phyloP scores from a whole-genome alignment of 2,113 vertebrate genomes.

The Dicaeum eximium region DNA sequence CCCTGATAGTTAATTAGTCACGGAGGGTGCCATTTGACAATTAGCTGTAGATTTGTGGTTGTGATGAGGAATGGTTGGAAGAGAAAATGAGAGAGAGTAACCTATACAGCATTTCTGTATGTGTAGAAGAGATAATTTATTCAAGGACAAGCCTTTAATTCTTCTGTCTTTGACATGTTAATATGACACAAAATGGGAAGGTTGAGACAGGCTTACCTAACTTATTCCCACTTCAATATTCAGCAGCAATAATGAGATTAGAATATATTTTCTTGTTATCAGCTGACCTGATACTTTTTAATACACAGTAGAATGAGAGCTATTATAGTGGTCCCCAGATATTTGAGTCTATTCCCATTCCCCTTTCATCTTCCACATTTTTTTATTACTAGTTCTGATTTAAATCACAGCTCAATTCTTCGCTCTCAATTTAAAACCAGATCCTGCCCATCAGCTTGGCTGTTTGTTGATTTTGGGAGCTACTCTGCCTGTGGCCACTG shows the following conservation, averaged over 20 bases:
- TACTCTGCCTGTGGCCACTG: not conserved
- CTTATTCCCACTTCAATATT: constrained; percentile 14
- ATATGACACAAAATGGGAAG: not conserved
- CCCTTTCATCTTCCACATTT: not conserved
- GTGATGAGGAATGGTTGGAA: not conserved
- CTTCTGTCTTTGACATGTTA: not conserved
- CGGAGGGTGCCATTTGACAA: not conserved
- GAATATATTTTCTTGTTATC: constrained; percentile 20
- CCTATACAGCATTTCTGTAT: not conserved
- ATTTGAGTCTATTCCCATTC: not conserved
- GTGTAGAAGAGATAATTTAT: not conserved
- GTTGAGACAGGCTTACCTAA: not conserved
- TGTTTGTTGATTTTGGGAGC: not conserved
- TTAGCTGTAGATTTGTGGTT: not conserved
- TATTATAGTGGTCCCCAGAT: not conserved
- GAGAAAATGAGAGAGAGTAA: not conserved
- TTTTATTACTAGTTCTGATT: not conserved
- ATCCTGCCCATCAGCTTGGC: not conserved
- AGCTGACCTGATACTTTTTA: not conserved
- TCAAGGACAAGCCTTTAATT: not conserved
- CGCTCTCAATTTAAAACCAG: not conserved
- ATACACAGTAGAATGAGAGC: not conserved
- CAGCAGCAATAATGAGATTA: constrained; percentile 13
- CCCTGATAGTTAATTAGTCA: constrained; percentile 23
- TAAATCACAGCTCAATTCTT: not conserved